Conservation (phyloP, 2,113 vertebrate genomes). For the Microtus pennsylvanicus region DNA sequence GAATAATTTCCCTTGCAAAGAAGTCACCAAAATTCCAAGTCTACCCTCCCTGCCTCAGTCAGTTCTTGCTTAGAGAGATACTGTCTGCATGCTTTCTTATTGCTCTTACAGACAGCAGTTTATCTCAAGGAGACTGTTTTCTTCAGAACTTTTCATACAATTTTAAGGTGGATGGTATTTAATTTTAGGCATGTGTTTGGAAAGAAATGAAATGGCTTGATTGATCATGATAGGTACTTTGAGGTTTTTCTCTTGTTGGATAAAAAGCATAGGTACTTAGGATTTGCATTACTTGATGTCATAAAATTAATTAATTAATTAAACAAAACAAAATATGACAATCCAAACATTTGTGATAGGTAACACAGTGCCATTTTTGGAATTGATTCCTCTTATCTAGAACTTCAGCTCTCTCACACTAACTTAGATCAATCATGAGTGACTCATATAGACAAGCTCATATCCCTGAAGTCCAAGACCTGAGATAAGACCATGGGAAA, state of each 20-base stretch:
- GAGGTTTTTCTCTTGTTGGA: constrained; percentile 47
- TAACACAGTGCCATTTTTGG: constrained; percentile 77
- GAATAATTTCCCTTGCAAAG: background rate
- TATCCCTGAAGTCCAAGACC: constrained; percentile 58
- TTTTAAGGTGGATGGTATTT: constrained; percentile 54
- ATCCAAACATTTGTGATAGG: constrained; percentile 64
- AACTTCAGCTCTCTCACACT: constrained; percentile 81
- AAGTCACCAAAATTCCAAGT: background rate
- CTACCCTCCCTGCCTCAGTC: background rate
- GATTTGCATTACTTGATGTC: background rate
- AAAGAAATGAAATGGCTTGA: constrained; percentile 63
- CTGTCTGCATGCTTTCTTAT: background rate
- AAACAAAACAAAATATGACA: background rate
- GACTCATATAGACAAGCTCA: constrained; percentile 66
- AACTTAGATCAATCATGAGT: constrained; percentile 80
- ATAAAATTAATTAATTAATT: background rate
- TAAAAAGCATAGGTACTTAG: constrained; percentile 48
- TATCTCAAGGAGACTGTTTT: constrained; percentile 59
- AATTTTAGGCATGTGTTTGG: constrained; percentile 64
- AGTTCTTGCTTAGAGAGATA: background rate
- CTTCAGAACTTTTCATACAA: constrained; percentile 32
- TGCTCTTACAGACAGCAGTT: constrained; percentile 31
- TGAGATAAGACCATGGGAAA: constrained; percentile 17
- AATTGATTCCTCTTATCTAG: constrained; percentile 83
- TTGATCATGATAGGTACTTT: constrained; percentile 4